Evolutionary conservation across 2,113 vertebrate species (phyloP), one percentile per base, ranked within the genome.

Genomic region (Syngnathus floridae): DNA sequence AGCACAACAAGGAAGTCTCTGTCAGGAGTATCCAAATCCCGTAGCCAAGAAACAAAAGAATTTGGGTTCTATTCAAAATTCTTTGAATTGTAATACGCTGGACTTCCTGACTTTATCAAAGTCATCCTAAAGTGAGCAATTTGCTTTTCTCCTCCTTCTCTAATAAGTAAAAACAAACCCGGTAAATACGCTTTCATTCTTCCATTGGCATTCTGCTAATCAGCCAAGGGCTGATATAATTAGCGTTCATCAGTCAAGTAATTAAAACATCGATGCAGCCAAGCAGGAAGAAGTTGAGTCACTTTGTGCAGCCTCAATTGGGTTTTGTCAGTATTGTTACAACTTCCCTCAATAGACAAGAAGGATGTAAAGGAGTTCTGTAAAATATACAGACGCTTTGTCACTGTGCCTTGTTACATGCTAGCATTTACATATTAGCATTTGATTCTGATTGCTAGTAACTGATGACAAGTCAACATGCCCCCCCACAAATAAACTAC

Each of bases 221-320:
- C 84, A 83, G 83, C 65, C 76, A 74, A 80, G 77, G 74, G 61
- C 70, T 82, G 82, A 86, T 84, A 88, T 82, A 87, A 91, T 91
- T 90, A 89, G 86, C 86, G 84, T 83, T 84, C 83, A 87, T 83
- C 82, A 88, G 82, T 89, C 75, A 83, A 86, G 84, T 87, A 87
- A 90, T 90, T 88, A 90, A 90, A 90, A 87, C 83, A 81, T 88
- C 86, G 85, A 85, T 88, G 77, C 74, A 79, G 65, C 74, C 49
- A 16, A 77, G 73, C 75, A 70, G 54, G 71, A 73, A 77, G 62
- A 76, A 56, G 76, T 72, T 74, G 70, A 81, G 76, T 72, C 78
- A 74, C 82, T 75, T 14, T 52, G 63, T 26, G 73, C 52, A 57
- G 62, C 68, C 67, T 74, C 72, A 65, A 69, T 62, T 75, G 69